These are phyloP conservation scores for Caenorhabditis doughertyi DNA, from an alignment of 2,888 invertebrate species.

Conservation along the genomic window DNA sequence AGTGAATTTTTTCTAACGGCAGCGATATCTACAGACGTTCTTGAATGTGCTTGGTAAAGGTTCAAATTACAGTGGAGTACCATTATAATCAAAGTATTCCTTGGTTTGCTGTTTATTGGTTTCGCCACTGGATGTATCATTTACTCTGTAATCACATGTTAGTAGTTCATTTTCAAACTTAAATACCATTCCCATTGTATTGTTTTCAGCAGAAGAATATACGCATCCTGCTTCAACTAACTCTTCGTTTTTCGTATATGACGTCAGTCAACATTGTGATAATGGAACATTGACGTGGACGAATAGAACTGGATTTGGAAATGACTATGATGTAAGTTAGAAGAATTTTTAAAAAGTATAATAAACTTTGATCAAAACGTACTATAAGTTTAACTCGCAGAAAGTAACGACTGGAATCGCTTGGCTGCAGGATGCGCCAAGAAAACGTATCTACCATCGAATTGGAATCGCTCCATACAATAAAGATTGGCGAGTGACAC, in stretches of 20 bases:
- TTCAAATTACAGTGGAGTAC: conserved; percentile 62
- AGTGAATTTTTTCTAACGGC: too few species aligned
- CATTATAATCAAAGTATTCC: conserved; percentile 53
- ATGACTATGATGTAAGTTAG: conserved; percentile 58
- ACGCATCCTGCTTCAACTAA: conserved; percentile 18
- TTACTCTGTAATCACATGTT: conserved; percentile 63
- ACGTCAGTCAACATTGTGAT: conserved; percentile 59
- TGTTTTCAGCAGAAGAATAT: conserved; percentile 59
- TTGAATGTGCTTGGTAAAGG: too few species aligned
- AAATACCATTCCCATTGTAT: too few species aligned
- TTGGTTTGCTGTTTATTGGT: conserved; percentile 62
- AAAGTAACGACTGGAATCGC: conserved; percentile 45
- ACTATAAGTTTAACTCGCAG: conserved; percentile 17
- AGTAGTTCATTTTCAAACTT: conserved; percentile 10
- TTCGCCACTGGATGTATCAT: conserved; percentile 65
- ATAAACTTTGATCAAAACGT: not conserved
- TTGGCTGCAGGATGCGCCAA: conserved; percentile 53
- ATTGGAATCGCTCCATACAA: conserved; percentile 58
- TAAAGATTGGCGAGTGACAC: conserved; percentile 53
- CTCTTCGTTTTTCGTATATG: conserved; percentile 40
- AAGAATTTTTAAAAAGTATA: not conserved
- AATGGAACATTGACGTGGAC: conserved; percentile 60
- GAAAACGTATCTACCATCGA: conserved; percentile 60
- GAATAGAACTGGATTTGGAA: conserved; percentile 56
- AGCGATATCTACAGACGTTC: too few species aligned